Percentiles rank a stretch among this genome's conserved stretches.
These are phyloP conservation scores for Aurelia sp. DNA, from an alignment of 30 jellyfish, hydroid and myxozoan species.

Conservation along the genomic window DNA sequence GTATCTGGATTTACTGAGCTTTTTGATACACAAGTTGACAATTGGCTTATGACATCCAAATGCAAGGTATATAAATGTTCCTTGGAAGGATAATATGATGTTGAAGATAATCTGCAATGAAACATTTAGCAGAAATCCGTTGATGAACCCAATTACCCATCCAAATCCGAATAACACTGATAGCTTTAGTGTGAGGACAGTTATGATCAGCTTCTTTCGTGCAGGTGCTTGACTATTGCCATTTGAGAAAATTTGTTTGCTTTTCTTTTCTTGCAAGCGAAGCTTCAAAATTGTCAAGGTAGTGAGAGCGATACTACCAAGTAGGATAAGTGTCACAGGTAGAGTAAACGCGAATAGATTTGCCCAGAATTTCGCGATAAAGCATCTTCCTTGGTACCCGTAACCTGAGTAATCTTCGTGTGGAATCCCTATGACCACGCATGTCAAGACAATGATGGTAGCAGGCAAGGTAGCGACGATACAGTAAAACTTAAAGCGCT, in stretches of 20 bases:
- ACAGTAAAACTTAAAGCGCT: neutral
- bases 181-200: slow-evolving; percentile 36
- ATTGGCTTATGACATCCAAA: slow-evolving; percentile 33
- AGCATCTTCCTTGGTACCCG: slow-evolving; percentile 24
- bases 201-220: slow-evolving; percentile 18
- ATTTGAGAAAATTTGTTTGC: slow-evolving; percentile 10
- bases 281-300: slow-evolving; percentile 27
- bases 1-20: too few species aligned
- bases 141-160: slow-evolving; percentile 52
- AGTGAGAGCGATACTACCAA: slow-evolving; percentile 13
- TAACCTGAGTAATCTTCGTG: slow-evolving; percentile 20
- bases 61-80: slow-evolving; percentile 14
- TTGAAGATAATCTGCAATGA: neutral
- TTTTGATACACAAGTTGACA: too few species aligned
- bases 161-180: slow-evolving; percentile 57
- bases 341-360: slow-evolving; percentile 35
- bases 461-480: slow-evolving; percentile 9
- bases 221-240: slow-evolving; percentile 12
- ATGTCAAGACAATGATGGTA: slow-evolving; percentile 10
- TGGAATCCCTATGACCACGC: slow-evolving; percentile 18
- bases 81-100: slow-evolving; percentile 32
- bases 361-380: slow-evolving; percentile 46
- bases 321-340: slow-evolving; percentile 24
- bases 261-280: slow-evolving; percentile 8
- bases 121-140: neutral